Evolutionary conservation across 2,888 invertebrate genomes (phyloP).

Genomic region (Unio delphinus): DNA sequence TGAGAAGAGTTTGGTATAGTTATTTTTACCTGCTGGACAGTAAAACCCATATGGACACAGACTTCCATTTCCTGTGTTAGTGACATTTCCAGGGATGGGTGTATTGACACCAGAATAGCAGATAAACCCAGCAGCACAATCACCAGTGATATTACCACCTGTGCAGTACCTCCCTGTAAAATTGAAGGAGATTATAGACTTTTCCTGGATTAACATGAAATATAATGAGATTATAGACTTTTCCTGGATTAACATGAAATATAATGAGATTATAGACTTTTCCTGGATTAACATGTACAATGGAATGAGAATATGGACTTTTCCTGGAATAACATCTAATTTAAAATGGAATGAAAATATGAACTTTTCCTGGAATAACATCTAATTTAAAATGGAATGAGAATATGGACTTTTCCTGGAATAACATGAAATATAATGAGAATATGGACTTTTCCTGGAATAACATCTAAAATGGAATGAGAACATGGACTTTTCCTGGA

Average conservation of each 20-base stretch:
- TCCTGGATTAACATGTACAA: not conserved
- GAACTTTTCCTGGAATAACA: too few relatives aligned
- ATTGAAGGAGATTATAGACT: not conserved
- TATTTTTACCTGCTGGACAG: conserved; percentile 54
- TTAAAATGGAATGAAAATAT: conserved; percentile 9
- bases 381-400: conserved; percentile 34
- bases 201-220: too few relatives aligned
- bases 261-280: not conserved
- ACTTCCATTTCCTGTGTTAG: conserved; percentile 44
- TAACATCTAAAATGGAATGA: conserved; percentile 4
- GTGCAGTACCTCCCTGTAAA: conserved; percentile 65
- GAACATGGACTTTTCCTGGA: not conserved
- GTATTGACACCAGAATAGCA: conserved; percentile 55
- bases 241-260: too few relatives aligned
- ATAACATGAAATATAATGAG: conserved; percentile 20
- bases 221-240: not conserved
- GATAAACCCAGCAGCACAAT: conserved; percentile 64
- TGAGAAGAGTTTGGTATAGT: not conserved
- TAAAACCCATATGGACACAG: conserved; percentile 68
- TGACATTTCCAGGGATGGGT: conserved; percentile 52
- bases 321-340: conserved; percentile 27
- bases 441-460: not conserved
- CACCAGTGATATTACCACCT: conserved; percentile 59
- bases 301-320: not conserved
- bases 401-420: not conserved